Conservation (phyloP, 2,888 invertebrate genomes). For the Lasioglossum oenotherae region DNA sequence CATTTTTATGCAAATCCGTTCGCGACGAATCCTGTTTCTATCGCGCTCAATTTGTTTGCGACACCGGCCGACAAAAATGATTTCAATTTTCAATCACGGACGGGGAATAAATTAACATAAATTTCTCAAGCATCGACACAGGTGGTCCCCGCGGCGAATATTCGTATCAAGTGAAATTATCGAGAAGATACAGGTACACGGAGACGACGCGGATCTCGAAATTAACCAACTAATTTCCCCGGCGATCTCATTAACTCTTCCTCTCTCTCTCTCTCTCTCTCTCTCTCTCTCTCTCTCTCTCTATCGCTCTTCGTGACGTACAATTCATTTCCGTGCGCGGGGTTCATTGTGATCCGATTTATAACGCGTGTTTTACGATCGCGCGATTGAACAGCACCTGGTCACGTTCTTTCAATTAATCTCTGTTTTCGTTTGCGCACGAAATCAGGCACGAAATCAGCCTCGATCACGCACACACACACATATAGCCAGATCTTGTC, state of each 20-base stretch:
- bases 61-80: background rate
- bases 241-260: slow-evolving; percentile 13
- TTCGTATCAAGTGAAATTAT: background rate
- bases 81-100: background rate
- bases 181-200: background rate
- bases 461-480: background rate
- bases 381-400: slow-evolving; percentile 33
- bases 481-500: background rate
- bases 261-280: background rate
- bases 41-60: background rate
- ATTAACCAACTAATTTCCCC: slow-evolving; percentile 11
- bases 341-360: slow-evolving; percentile 21
- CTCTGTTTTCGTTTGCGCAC: slow-evolving; percentile 37
- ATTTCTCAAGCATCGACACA: background rate
- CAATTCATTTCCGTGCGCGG: slow-evolving; percentile 25
- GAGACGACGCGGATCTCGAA: background rate
- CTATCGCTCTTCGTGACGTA: background rate
- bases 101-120: background rate
- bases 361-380: slow-evolving; percentile 36
- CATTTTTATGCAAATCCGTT: background rate
- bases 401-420: slow-evolving; percentile 58
- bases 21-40: background rate
- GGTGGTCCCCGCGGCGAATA: background rate
- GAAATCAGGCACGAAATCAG: slow-evolving; percentile 18
- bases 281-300: background rate